Evolutionary conservation across 1,140 invertebrate species (phyloP).

Genomic region (Geopemphigus sp.): DNA sequence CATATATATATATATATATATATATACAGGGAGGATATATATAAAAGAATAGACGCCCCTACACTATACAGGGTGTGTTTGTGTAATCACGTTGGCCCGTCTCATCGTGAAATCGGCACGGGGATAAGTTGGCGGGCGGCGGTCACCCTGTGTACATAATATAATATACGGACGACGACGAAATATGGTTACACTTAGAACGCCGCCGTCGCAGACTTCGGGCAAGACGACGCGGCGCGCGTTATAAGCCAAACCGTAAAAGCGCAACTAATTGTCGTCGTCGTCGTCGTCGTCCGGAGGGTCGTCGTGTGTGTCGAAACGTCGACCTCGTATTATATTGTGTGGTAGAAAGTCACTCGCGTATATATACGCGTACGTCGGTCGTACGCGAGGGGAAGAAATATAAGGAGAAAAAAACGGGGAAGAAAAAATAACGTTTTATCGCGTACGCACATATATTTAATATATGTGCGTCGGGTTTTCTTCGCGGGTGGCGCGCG

Average conservation of each 20-base stretch:
- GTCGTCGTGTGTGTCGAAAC: constrained; percentile 28
- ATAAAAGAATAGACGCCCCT: no score
- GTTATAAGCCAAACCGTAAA: constrained; percentile 42
- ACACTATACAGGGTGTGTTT: not conserved
- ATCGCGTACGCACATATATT: no score
- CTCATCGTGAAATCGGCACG: no score
- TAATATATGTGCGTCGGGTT: constrained; percentile 1
- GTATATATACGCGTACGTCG: not conserved
- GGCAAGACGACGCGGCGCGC: no score
- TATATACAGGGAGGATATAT: no score
- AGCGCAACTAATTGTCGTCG: constrained; percentile 41
- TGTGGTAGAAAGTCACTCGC: not conserved
- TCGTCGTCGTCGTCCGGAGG: constrained; percentile 13
- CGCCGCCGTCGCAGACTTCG: no score
- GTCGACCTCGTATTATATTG: not conserved
- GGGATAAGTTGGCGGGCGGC: no score
- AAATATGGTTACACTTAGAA: constrained; percentile 47
- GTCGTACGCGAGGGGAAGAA: not conserved
- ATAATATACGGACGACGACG: not conserved
- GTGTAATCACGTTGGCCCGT: no score
- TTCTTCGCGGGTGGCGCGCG: constrained; percentile 18
- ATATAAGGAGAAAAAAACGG: not conserved
- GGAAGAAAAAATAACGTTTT: constrained; percentile 18
- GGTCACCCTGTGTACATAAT: no score
- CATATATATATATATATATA: no score